Conservation (phyloP, 2,797 vertebrate species). For the Tapera naevia region DNA sequence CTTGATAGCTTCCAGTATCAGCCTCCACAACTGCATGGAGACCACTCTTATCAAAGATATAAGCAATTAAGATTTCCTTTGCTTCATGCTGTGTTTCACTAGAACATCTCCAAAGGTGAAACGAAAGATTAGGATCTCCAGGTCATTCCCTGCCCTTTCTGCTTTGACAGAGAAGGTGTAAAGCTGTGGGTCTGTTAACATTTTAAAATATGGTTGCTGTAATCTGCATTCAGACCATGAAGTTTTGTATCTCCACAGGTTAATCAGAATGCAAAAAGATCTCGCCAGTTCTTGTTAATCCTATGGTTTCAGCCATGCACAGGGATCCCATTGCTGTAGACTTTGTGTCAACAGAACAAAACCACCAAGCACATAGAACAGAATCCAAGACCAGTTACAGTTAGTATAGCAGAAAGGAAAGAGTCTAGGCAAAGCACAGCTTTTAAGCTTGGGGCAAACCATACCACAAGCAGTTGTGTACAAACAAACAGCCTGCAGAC, state of each 20-base stretch:
- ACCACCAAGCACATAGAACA: neutral
- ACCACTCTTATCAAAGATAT: neutral
- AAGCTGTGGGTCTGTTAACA: neutral
- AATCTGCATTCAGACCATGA: neutral
- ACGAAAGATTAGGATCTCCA: neutral
- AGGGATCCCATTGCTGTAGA: neutral
- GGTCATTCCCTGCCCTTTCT: neutral
- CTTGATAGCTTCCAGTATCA: neutral
- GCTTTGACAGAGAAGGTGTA: neutral
- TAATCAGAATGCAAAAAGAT: neutral
- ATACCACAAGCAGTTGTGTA: accelerated
- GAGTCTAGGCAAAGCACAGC: neutral
- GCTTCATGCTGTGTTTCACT: neutral
- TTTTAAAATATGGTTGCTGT: neutral
- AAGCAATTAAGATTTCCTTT: neutral
- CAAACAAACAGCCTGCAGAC: neutral
- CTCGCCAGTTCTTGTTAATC: neutral
- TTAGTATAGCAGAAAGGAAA: neutral
- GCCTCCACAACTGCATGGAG: neutral
- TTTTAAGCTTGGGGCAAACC: neutral
- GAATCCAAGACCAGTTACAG: neutral
- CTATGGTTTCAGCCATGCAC: neutral
- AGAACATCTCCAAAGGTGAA: neutral
- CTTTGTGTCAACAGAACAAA: neutral
- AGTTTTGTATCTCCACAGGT: neutral